Evolutionary conservation across 2,888 invertebrate species (phyloP), one percentile per base, ranked within the genome.

Genomic region (Cantharis nigra): DNA sequence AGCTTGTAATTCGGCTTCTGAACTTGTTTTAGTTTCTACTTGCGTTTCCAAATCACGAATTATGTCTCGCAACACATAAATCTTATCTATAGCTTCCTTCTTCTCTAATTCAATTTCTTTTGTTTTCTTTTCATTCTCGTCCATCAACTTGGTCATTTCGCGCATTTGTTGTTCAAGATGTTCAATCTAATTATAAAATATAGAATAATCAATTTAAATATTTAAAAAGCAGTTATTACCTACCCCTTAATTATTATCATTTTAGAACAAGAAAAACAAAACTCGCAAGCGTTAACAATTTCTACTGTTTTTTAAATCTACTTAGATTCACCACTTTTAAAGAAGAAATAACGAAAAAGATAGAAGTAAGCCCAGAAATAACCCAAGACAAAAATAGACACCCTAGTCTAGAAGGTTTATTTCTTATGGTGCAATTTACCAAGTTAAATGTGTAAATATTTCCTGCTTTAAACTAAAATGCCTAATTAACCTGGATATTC

Each of bases 41-140:
- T 96, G 95, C 0, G 89, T 89, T 85, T 97, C 97, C 63, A 96
- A 87, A 81, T 94, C 94, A 0, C 92, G 90, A 72, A 97, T 94
- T 72, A 96, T 94, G 77, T 96, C 96, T 33, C 95, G 90, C 14
- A 96, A 89, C 11, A 94, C 90, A 83, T 90, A 90, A 20, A 95
- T 92, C 87, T 96, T 95, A 73, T 95, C 94, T 30, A 94, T 91
- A 0, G 94, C 92, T n/a, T 93, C 92, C 86, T 94, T 92, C 1
- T 95, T 88, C 80, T 96, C 95, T 1, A 90, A 89, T 86, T 96
- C 95, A 0, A 93, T 88, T 72, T 92, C 91, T 2, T 91, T 91
- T 81, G 92, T 92, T 79, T 92, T 91, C 0, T 90, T 87, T 82
- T 93, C 92, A 1, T 92, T 87, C 9, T 93, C 93, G 1, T 89